A percentile compares a stretch with the other conserved stretches of the same genome.
Conservation (phyloP, 1,140 invertebrate species). For the Rhagoletis pomonella region DNA sequence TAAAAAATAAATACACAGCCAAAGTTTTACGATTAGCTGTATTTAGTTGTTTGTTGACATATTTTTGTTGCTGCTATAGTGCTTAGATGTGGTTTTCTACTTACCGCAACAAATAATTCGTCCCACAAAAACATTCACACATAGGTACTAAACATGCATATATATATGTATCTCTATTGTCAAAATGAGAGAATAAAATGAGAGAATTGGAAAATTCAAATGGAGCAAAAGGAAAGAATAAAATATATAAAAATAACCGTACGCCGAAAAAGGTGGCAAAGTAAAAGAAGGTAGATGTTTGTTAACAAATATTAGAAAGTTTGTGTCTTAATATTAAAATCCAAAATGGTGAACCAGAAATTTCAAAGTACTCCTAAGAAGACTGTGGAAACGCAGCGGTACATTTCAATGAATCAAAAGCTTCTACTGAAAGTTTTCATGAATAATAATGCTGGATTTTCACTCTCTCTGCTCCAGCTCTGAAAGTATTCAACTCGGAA, state of each 20-base stretch:
- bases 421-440: too few relatives aligned
- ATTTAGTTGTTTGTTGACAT: not conserved
- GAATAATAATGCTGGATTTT: too few relatives aligned
- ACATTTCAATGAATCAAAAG: too few relatives aligned
- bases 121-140: not conserved
- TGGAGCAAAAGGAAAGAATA: not conserved
- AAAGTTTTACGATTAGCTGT: not conserved
- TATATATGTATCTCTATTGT: not conserved
- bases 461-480: too few relatives aligned
- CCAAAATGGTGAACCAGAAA: too few relatives aligned
- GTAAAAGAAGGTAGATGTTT: too few relatives aligned
- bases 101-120: not conserved
- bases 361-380: too few relatives aligned
- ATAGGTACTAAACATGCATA: not conserved
- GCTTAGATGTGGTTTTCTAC: not conserved
- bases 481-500: too few relatives aligned
- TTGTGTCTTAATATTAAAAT: too few relatives aligned
- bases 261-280: too few relatives aligned
- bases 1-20: not conserved
- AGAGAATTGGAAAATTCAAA: not conserved
- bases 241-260: not conserved
- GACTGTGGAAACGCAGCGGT: too few relatives aligned
- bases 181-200: constrained; percentile 14
- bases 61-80: not conserved
- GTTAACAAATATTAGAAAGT: too few relatives aligned